Evolutionary conservation across 2,797 vertebrate species (phyloP).

Genomic region (Aselliscus stoliczkanus): DNA sequence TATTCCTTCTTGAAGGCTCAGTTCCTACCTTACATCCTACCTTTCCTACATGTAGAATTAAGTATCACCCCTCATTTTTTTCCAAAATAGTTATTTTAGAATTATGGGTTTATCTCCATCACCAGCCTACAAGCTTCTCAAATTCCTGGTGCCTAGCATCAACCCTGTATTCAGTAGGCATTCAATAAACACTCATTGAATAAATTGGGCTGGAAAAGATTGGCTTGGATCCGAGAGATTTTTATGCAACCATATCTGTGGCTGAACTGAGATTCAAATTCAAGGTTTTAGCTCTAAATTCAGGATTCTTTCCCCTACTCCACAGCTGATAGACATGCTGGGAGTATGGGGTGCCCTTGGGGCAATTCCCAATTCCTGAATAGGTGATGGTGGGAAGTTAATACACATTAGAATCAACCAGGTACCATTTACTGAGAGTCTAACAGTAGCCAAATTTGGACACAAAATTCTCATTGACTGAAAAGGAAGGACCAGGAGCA

Average conservation of each 20-base stretch:
- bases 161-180: background rate
- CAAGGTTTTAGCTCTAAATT: background rate
- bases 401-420: background rate
- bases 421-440: background rate
- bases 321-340: background rate
- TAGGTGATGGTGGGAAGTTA: background rate
- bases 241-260: background rate
- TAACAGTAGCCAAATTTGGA: background rate
- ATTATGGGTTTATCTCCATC: background rate
- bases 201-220: background rate
- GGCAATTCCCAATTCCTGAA: background rate
- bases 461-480: background rate
- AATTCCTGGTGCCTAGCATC: background rate
- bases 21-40: background rate
- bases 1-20: background rate
- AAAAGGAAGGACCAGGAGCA: background rate
- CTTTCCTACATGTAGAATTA: background rate
- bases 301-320: background rate
- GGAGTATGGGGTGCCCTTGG: too few relatives aligned
- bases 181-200: background rate
- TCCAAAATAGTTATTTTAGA: background rate
- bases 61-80: too few relatives aligned
- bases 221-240: background rate
- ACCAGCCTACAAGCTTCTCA: background rate
- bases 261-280: background rate